Percentiles rank a stretch among this genome's conserved stretches.
phyloP scores from a whole-genome alignment of 2,888 invertebrate genomes.

The Ormia ochracea region DNA sequence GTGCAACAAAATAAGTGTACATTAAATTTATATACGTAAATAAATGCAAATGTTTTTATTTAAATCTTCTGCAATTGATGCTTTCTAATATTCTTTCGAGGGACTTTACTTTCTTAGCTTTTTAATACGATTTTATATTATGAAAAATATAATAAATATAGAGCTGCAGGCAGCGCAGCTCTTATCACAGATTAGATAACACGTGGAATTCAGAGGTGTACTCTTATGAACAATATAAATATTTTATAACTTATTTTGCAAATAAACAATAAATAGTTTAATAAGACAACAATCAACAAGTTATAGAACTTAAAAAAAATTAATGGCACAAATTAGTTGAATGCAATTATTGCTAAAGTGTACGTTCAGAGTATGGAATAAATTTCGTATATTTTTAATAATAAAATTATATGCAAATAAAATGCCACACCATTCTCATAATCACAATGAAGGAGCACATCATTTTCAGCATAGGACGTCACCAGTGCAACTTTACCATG shows the following conservation, averaged over 20 bases:
- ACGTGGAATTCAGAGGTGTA: not conserved
- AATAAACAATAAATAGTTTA: not conserved
- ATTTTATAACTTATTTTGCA: not conserved
- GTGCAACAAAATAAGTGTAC: no score
- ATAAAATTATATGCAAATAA: not conserved
- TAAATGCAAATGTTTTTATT: no score
- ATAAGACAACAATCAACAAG: not conserved
- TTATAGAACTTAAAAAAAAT: not conserved
- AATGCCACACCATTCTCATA: slow-evolving; percentile 49
- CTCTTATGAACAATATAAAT: not conserved
- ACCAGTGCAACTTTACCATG: not conserved
- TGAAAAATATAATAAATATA: not conserved
- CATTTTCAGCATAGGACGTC: not conserved
- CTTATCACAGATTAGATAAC: not conserved
- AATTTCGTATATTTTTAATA: not conserved
- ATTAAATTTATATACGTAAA: no score
- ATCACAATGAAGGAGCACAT: slow-evolving; percentile 39
- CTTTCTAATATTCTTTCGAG: no score
- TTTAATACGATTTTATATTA: no score
- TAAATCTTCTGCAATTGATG: no score
- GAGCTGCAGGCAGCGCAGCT: not conserved
- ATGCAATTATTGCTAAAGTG: not conserved
- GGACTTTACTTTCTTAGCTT: no score
- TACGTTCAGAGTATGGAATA: not conserved
- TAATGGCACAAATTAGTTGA: slow-evolving; percentile 1